A percentile compares a stretch with the other conserved stretches of the same genome.
These are phyloP conservation scores for Eremobia ochroleuca DNA, from an alignment of 2,888 invertebrate species.

Conservation along the genomic window DNA sequence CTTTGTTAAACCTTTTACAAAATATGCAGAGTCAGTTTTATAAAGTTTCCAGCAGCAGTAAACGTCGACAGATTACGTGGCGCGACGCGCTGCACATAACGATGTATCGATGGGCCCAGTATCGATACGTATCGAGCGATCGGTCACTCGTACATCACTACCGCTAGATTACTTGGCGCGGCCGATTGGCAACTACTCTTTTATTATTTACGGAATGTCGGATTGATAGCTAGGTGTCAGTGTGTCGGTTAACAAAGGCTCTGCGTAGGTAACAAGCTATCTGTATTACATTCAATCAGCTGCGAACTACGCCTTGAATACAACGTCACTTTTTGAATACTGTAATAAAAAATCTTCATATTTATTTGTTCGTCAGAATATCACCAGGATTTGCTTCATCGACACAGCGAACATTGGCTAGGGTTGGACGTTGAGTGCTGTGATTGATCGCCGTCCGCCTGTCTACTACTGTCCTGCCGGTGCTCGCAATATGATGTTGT, in stretches of 20 bases:
- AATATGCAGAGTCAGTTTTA: slow-evolving; percentile 37
- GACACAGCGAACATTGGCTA: background rate
- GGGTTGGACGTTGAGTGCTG: background rate
- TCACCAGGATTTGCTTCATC: background rate
- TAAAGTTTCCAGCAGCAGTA: slow-evolving; percentile 26
- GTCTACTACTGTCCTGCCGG: background rate
- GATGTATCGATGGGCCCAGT: slow-evolving; percentile 12
- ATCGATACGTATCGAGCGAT: slow-evolving; percentile 20
- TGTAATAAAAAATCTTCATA: background rate
- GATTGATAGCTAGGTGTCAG: slow-evolving; percentile 17
- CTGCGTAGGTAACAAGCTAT: background rate
- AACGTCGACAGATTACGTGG: slow-evolving; percentile 16
- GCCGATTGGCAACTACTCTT: slow-evolving; percentile 37
- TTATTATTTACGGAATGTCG: slow-evolving; percentile 43
- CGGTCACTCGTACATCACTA: slow-evolving; percentile 34
- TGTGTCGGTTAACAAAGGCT: background rate
- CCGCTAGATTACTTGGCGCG: slow-evolving; percentile 38
- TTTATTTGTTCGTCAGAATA: background rate
- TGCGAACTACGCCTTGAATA: background rate
- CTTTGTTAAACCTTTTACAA: slow-evolving; percentile 14
- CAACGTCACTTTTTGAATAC: background rate
- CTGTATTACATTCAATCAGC: background rate
- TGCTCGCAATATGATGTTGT: background rate
- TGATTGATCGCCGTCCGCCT: background rate
- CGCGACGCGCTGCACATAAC: slow-evolving; percentile 11